Evolutionary conservation across 2,113 vertebrate genomes (phyloP).

Genomic region (Callaeas wilsoni): DNA sequence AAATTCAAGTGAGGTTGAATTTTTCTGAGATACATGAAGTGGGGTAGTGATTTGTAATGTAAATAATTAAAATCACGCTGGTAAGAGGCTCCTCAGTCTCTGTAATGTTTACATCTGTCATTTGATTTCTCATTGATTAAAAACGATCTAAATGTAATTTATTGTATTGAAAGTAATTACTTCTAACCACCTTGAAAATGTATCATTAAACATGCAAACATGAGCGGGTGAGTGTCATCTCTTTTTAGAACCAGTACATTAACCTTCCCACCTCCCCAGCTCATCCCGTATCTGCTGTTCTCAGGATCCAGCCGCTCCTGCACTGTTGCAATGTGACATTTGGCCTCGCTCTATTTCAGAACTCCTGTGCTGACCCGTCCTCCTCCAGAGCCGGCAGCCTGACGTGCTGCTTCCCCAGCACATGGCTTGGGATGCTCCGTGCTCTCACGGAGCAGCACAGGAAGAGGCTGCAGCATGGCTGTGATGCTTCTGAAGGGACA

Average conservation of each 20-base stretch:
- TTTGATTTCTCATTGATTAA: constrained; percentile 18
- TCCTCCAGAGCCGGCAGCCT: not conserved
- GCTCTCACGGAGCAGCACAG: not conserved
- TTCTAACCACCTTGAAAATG: not conserved
- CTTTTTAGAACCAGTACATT: not conserved
- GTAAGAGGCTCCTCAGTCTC: not conserved
- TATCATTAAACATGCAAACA: not conserved
- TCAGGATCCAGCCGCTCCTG: not conserved
- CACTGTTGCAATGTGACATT: not conserved
- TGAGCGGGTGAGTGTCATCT: not conserved
- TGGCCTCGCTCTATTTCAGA: not conserved
- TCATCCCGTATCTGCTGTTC: not conserved
- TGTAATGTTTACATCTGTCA: constrained; percentile 31
- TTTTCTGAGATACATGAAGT: not conserved
- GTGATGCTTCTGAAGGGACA: not conserved
- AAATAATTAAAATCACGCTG: not conserved
- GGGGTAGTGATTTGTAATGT: not conserved
- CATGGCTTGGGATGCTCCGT: not conserved
- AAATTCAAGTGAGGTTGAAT: not conserved
- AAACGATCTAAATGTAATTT: constrained; percentile 30
- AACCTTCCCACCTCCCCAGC: not conserved
- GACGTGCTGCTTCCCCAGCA: fast-evolving
- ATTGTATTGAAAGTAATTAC: constrained; percentile 21
- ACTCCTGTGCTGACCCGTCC: not conserved
- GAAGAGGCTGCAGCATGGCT: not conserved